Base-by-base conservation (phyloP, 2,888 invertebrate genomes). In the Leucophenga maculata region DNA sequence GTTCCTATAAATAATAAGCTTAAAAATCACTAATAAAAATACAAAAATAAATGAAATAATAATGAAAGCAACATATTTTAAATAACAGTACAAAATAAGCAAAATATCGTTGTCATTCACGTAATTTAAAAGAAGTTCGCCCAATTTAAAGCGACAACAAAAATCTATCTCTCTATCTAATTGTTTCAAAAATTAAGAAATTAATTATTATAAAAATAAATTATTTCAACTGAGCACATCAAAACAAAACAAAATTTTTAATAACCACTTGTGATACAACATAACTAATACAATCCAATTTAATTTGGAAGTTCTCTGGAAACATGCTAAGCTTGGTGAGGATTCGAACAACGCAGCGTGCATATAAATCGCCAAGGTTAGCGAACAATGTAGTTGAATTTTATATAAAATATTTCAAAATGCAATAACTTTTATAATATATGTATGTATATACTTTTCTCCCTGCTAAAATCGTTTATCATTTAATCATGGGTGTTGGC, bases 1-100 rank as follows among this genome's bases (percentile, higher is more conserved):
- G 80, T 80, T 80, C 80, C 80, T 80, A 80, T 80, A 80, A 84
- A 69, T 75, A 74, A 72, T 80, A 80, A 80, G 79, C 57, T 68
- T 72, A 75, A 65, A 62, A 78, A 80, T 18, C 1, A 18, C 6
- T 8, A 50, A 50, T 4, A 18, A 50, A 50, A n/a, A n/a, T n/a
- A n/a, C n/a, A n/a, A n/a, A n/a, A 50, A 13, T 18, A 50, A 4
- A n/a, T 18, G 3, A 3, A 22, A 22, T 26, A 22, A 54, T 20
- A 54, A 16, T 20, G 18, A 54, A 54, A 55, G 11, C 20, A 55
- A 22, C 8, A 39, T 50, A 18, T 50, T n/a, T 18, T 18, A 13
- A 13, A 31, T 31, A 32, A 59, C 59, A 59, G 59, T 59, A 59
- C 59, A 59, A 59, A 57, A 46, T 46, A 62, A 62, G 57, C 31